A percentile compares a stretch with the other conserved stretches of the same genome.
These are phyloP conservation scores for Andinoacara biseriatus DNA, from an alignment of 2,113 vertebrate genomes.

Conservation along the genomic window DNA sequence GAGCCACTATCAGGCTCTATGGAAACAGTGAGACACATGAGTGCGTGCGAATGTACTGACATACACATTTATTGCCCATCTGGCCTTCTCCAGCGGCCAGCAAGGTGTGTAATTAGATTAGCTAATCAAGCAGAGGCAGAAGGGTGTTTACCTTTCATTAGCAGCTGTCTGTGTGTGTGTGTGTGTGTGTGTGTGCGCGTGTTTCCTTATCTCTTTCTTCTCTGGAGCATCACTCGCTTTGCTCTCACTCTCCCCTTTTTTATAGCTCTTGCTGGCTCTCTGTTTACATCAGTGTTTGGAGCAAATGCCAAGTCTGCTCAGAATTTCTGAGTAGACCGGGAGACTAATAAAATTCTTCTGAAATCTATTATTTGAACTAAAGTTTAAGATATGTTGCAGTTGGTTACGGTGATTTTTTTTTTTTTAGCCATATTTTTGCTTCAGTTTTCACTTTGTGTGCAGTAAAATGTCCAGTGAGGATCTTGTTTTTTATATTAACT, in stretches of 20 bases:
- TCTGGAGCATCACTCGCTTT: neutral
- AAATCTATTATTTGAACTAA: neutral
- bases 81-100: constrained; percentile 63
- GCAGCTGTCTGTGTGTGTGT: constrained; percentile 46
- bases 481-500: neutral
- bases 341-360: neutral
- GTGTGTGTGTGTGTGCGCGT: neutral
- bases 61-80: constrained; percentile 63
- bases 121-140: constrained; percentile 71
- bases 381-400: neutral
- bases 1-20: constrained; percentile 67
- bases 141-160: constrained; percentile 81
- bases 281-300: constrained; percentile 21
- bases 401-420: too few species aligned
- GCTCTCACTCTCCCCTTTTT: constrained; percentile 6
- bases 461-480: neutral
- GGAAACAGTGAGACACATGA: constrained; percentile 53
- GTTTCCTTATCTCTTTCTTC: constrained; percentile 23
- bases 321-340: neutral
- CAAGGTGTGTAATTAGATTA: constrained; percentile 74
- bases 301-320: constrained; percentile 21
- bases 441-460: neutral
- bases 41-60: neutral
- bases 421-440: neutral
- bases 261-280: constrained; percentile 15